Evolutionary conservation across 2,113 vertebrate species (phyloP).

Genomic region (Gallinago jamesoni): DNA sequence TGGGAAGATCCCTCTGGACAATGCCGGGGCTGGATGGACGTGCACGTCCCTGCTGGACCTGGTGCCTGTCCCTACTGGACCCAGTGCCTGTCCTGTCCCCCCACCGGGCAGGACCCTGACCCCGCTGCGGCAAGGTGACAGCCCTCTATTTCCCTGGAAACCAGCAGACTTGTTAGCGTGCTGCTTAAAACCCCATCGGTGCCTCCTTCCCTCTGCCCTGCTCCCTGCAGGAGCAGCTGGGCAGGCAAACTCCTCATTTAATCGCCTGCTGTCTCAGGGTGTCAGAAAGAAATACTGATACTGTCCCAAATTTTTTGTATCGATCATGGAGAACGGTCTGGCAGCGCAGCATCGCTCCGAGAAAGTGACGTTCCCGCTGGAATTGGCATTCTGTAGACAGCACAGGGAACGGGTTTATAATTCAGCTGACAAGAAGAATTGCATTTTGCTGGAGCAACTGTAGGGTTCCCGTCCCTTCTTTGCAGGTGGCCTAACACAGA

Average conservation of each 20-base stretch:
- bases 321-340: not conserved
- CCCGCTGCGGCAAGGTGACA: fast-evolving
- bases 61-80: not conserved
- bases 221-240: not conserved
- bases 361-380: not conserved
- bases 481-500: constrained; percentile 58
- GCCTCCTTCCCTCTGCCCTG: not conserved
- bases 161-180: not conserved
- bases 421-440: constrained; percentile 44
- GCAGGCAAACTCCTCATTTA: not conserved
- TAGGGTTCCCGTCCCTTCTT: constrained; percentile 30
- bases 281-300: not conserved
- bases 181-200: not conserved
- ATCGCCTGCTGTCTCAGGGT: not conserved
- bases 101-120: not conserved
- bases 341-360: not conserved
- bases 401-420: constrained; percentile 11
- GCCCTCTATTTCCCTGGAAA: not conserved
- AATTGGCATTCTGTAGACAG: constrained; percentile 21
- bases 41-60: not conserved
- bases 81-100: not conserved
- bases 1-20: not conserved
- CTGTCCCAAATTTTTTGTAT: not conserved
- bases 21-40: not conserved
- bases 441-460: constrained; percentile 53